Percentiles rank a stretch among this genome's conserved stretches.
Conservation (phyloP, 2,797 vertebrate genomes). For the Myiotriccus ornatus region DNA sequence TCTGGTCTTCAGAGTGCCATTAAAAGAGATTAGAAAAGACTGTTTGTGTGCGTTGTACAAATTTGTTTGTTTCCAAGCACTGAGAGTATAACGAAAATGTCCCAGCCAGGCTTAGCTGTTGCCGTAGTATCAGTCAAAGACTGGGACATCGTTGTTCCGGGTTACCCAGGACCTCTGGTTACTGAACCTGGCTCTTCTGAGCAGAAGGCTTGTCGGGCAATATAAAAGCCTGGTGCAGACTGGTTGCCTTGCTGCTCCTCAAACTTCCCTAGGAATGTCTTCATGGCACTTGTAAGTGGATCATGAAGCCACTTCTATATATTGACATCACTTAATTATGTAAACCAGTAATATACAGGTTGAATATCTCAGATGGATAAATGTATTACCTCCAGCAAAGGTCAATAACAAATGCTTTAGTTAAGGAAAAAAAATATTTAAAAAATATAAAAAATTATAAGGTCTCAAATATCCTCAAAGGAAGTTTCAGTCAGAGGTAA, state of each 20-base stretch:
- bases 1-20: constrained; percentile 50
- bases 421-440: neutral
- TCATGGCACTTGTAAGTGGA: neutral
- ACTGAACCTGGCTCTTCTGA: neutral
- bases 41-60: constrained; percentile 47
- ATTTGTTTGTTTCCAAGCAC: constrained; percentile 69
- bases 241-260: neutral
- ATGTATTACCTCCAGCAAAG: neutral
- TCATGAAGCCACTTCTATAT: neutral
- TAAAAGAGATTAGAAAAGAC: constrained; percentile 64
- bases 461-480: neutral
- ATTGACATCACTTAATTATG: neutral
- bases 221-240: neutral
- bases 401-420: neutral
- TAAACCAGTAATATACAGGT: neutral
- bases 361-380: neutral
- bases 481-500: neutral
- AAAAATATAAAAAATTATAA: neutral
- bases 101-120: constrained; percentile 36
- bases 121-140: constrained; percentile 45
- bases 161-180: constrained; percentile 4
- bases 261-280: neutral
- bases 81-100: constrained; percentile 38
- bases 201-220: neutral
- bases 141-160: constrained; percentile 14